Conservation (phyloP, 64 coral and sea anemone species). For the Pachyseris speciosa region DNA sequence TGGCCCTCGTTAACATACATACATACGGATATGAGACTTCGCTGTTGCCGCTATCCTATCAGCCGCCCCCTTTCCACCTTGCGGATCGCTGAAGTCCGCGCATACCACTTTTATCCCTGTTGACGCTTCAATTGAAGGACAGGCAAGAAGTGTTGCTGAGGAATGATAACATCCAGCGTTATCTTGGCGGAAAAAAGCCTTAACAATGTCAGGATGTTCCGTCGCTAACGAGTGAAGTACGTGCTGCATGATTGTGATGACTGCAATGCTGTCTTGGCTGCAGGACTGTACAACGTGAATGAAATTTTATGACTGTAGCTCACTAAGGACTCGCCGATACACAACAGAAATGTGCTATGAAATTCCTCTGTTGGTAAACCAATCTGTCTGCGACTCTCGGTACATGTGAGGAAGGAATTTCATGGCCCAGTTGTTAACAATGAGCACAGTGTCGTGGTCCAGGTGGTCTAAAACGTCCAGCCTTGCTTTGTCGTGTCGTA, state of each 20-base stretch:
- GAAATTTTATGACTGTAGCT: background rate
- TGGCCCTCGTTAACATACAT: conserved; percentile 17
- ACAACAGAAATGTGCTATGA: background rate
- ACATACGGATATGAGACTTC: conserved; percentile 41
- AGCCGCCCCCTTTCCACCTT: conserved; percentile 36
- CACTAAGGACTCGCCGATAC: background rate
- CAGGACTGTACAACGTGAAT: background rate
- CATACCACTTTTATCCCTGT: conserved; percentile 20
- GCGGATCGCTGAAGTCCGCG: conserved; percentile 33
- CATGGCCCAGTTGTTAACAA: background rate
- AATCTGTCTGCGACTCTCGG: background rate
- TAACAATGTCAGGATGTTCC: background rate
- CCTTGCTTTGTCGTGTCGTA: conserved; percentile 17
- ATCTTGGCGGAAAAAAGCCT: conserved; percentile 14
- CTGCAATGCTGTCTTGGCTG: background rate
- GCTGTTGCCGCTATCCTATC: conserved; percentile 23
- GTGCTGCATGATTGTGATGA: background rate
- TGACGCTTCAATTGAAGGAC: background rate
- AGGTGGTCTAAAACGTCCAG: conserved; percentile 21
- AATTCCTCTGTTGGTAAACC: background rate
- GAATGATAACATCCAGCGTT: conserved; percentile 53
- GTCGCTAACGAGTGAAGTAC: background rate
- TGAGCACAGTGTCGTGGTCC: background rate
- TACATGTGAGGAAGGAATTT: background rate
- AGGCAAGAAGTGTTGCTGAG: conserved; percentile 14